phyloP scores from a whole-genome alignment of 2,797 vertebrate genomes.

The Octomys mimax region DNA sequence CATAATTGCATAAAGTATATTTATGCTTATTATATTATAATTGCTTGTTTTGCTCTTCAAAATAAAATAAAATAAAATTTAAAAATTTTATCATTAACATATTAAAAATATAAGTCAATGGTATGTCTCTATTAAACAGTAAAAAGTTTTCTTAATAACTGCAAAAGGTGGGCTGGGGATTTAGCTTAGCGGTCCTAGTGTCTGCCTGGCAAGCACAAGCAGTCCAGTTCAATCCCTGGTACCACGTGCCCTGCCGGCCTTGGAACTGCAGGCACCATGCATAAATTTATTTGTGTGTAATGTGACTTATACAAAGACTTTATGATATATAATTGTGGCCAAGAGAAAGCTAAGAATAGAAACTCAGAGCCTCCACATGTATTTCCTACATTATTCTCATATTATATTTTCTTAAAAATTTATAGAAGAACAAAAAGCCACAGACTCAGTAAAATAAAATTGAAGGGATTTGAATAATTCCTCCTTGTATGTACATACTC shows the following conservation, averaged over 20 bases:
- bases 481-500: not conserved
- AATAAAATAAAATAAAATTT: no score
- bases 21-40: no score
- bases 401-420: not conserved
- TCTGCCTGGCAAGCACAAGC: no score
- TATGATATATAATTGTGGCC: slow-evolving; percentile 7
- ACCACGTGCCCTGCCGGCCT: no score
- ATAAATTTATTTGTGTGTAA: not conserved
- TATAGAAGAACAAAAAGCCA: not conserved
- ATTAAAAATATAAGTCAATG: not conserved
- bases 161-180: not conserved
- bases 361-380: not conserved
- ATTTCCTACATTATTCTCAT: not conserved
- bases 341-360: not conserved
- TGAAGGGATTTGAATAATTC: not conserved
- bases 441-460: slow-evolving; percentile 40
- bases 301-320: slow-evolving; percentile 5
- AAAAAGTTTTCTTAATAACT: not conserved
- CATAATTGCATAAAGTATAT: no score
- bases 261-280: no score
- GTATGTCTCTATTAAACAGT: not conserved
- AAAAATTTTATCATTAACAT: no score
- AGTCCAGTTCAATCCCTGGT: no score
- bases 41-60: no score
- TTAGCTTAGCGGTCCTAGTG: no score